A percentile compares a stretch with the other conserved stretches of the same genome.
Evolutionary conservation across 2,797 vertebrate species (phyloP).

Genomic region (Lagorchestes hirsutus): DNA sequence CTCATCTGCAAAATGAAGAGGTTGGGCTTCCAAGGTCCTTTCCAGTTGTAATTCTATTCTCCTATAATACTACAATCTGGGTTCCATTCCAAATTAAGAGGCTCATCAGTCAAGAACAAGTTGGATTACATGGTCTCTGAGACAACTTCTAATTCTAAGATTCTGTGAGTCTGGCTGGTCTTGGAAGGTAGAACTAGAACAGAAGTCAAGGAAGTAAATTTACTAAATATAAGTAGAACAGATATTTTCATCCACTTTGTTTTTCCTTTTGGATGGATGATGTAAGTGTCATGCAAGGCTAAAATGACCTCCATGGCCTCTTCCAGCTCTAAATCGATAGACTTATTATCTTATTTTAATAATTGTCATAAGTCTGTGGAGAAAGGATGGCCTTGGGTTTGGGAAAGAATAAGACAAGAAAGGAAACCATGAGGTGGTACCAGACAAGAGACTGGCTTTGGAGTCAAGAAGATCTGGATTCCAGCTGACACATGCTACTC

Average conservation of each 20-base stretch:
- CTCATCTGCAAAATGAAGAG: neutral
- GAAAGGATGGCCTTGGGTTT: no score
- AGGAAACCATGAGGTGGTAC: no score
- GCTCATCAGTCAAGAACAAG: neutral
- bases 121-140: neutral
- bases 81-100: neutral
- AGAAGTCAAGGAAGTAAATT: neutral
- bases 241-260: neutral
- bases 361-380: no score
- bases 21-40: neutral
- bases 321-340: no score
- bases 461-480: no score
- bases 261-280: neutral
- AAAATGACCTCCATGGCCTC: no score
- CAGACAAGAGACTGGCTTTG: no score
- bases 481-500: no score
- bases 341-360: no score
- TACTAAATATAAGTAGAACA: neutral
- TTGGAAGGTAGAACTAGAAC: neutral
- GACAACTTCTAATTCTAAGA: neutral
- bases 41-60: neutral
- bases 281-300: no score
- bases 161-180: neutral
- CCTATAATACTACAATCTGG: neutral
- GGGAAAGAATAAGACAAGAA: no score